These are phyloP conservation scores for Drosophila macrospina DNA, from an alignment of 2,888 invertebrate species.

Conservation along the genomic window DNA sequence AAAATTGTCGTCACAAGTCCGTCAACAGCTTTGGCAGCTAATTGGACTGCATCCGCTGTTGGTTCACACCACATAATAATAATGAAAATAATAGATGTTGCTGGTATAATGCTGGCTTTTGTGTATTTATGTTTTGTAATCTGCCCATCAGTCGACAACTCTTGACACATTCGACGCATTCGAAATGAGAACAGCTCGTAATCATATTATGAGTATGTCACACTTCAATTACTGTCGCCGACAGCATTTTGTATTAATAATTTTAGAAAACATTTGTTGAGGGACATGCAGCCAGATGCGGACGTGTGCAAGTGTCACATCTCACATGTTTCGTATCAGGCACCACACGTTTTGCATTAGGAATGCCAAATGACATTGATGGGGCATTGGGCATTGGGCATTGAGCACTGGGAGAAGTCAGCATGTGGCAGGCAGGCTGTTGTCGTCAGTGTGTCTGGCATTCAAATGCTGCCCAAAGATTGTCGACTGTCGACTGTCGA, in stretches of 20 bases:
- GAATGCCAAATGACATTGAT: conserved; percentile 50
- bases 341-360: conserved; percentile 77
- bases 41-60: conserved; percentile 50
- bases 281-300: conserved; percentile 61
- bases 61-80: conserved; percentile 42
- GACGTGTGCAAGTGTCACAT: conserved; percentile 52
- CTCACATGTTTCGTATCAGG: conserved; percentile 3
- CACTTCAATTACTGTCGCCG: conserved; percentile 74
- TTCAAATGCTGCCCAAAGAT: conserved; percentile 29
- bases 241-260: conserved; percentile 61
- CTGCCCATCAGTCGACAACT: conserved; percentile 31
- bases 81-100: not conserved
- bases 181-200: conserved; percentile 45
- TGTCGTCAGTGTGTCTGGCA: conserved; percentile 64
- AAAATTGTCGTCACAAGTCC: conserved; percentile 18
- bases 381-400: conserved; percentile 27
- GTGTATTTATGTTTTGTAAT: conserved; percentile 58
- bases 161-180: conserved; percentile 35
- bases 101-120: conserved; percentile 7
- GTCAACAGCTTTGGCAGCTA: conserved; percentile 46
- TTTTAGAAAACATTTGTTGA: conserved; percentile 56
- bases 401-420: conserved; percentile 42
- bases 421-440: conserved; percentile 60
- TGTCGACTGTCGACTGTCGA: no score
- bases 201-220: conserved; percentile 73